Conservation (phyloP, 92 coral and sea anemone genomes). For the Galaxea fascicularis region DNA sequence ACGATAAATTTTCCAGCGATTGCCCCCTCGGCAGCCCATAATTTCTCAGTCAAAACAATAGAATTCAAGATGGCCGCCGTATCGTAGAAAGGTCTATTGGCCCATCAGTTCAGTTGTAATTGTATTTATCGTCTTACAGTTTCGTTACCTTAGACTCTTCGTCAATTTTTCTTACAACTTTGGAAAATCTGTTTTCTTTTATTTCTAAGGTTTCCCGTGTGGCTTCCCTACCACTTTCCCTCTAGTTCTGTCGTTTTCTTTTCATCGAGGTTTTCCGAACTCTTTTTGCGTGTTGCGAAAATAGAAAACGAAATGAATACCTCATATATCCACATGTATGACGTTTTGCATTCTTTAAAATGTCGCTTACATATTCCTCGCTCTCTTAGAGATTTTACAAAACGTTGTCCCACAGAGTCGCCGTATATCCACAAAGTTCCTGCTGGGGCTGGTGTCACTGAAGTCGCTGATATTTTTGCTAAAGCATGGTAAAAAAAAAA, state of each 20-base stretch:
- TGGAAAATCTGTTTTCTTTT: too few relatives aligned
- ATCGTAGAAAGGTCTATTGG: too few relatives aligned
- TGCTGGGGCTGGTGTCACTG: neutral
- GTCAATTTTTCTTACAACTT: too few relatives aligned
- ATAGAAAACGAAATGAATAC: constrained; percentile 5
- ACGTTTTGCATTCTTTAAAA: constrained; percentile 39
- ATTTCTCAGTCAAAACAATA: too few relatives aligned
- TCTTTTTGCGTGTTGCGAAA: neutral
- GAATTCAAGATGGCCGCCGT: too few relatives aligned
- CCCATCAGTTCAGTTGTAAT: too few relatives aligned
- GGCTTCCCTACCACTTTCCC: too few relatives aligned
- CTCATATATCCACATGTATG: constrained; percentile 63
- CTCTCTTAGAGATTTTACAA: constrained; percentile 38
- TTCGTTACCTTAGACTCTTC: too few relatives aligned
- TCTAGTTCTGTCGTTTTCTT: neutral
- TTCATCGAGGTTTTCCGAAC: neutral
- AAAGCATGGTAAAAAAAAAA: neutral
- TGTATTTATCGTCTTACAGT: too few relatives aligned
- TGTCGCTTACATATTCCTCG: constrained; percentile 32
- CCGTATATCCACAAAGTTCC: constrained; percentile 58
- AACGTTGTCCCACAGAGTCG: constrained; percentile 56
- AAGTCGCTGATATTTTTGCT: neutral
- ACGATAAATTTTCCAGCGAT: too few relatives aligned
- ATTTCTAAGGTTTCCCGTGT: too few relatives aligned
- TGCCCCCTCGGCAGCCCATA: too few relatives aligned